Conservation (phyloP, 2,797 vertebrate species). For the Loris lydekkerianus region DNA sequence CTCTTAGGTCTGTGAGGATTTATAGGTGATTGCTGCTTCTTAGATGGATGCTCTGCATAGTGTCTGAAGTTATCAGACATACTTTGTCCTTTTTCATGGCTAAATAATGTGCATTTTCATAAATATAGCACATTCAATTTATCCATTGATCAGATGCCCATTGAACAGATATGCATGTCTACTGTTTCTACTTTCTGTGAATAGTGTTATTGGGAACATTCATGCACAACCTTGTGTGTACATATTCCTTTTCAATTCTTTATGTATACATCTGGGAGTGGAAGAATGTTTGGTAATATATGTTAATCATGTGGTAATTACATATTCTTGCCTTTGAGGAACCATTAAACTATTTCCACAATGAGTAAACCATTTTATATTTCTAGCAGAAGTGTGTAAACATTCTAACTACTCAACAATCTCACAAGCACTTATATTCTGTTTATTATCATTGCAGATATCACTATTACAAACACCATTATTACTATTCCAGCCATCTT, state of each 20-base stretch:
- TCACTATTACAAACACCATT: too few relatives aligned
- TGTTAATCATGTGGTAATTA: not conserved
- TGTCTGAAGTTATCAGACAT: not conserved
- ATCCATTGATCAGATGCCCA: not conserved
- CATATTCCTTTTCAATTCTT: not conserved
- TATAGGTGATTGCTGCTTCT: not conserved
- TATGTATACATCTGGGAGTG: not conserved
- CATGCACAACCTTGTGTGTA: not conserved
- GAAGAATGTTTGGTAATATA: not conserved
- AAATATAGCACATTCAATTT: not conserved
- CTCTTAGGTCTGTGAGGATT: not conserved
- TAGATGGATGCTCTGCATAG: not conserved
- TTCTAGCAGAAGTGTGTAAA: not conserved
- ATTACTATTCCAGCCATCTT: not conserved
- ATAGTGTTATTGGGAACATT: not conserved
- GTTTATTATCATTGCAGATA: not conserved
- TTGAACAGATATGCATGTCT: not conserved
- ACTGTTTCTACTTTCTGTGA: not conserved
- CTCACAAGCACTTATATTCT: not conserved
- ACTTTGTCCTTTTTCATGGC: not conserved
- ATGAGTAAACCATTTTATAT: not conserved
- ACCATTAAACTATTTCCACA: not conserved
- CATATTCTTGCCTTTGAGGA: not conserved
- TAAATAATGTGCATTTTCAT: not conserved
- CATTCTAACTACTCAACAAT: not conserved